A percentile compares a stretch with the other conserved stretches of the same genome.
Evolutionary conservation across 2,113 vertebrate species (phyloP).

Genomic region (Regulus satrapa): DNA sequence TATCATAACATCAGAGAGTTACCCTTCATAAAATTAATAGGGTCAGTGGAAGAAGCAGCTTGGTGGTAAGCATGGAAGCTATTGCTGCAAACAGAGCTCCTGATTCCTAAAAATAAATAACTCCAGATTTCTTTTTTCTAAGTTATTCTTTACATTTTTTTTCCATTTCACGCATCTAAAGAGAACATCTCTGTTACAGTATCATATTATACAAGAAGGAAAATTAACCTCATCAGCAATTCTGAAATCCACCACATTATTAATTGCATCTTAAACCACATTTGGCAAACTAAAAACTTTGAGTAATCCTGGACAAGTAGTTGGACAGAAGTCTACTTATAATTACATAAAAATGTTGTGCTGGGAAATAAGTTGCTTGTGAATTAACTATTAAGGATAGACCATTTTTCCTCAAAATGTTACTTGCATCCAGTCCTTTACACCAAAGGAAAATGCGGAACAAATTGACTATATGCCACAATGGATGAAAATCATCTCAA

Average conservation of each 20-base stretch:
- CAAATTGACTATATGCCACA: neutral
- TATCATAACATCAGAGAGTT: neutral
- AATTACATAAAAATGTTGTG: slow-evolving; percentile 12
- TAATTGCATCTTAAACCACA: slow-evolving; percentile 17
- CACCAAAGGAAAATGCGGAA: neutral
- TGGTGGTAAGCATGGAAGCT: neutral
- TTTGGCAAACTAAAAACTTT: slow-evolving; percentile 8
- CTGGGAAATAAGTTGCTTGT: neutral
- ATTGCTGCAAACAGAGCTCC: neutral
- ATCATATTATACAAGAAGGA: neutral
- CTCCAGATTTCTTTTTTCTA: neutral
- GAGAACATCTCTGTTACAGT: neutral
- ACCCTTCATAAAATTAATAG: neutral
- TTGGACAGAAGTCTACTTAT: neutral
- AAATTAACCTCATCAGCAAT: neutral
- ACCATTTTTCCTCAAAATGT: neutral
- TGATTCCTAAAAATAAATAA: neutral
- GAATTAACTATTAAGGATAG: neutral
- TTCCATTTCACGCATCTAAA: neutral
- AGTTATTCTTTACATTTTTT: neutral
- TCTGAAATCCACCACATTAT: neutral
- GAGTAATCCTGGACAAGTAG: neutral
- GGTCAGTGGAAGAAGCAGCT: neutral
- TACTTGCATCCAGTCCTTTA: neutral
- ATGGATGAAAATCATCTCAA: neutral